Base-by-base conservation (phyloP, 64 coral and sea anemone species). In the Montipora sp. region DNA sequence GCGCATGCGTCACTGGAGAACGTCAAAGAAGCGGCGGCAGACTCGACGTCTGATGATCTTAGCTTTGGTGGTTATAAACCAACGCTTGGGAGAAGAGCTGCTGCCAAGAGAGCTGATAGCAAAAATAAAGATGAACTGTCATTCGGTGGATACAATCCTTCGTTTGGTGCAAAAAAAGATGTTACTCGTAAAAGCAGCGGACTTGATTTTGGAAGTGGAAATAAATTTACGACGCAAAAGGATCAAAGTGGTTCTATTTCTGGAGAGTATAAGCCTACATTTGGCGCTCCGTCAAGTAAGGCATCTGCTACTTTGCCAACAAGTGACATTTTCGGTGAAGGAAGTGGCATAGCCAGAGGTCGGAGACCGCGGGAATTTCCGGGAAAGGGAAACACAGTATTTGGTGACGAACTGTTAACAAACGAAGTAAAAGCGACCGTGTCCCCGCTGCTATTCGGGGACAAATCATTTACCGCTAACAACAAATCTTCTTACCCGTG, bases 61-160 rank as follows among this genome's bases (percentile, higher is more conserved):
- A 87, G 70, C 18, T 97, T 97, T 79, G 95, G 95, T 49, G 91
- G 92, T 55, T 92, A 97, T 49, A 94, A 97, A 78, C 89, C 92
- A 47, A 91, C 89, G 3, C 88, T 84, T 16, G 95, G 23, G 51
- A 48, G 45, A 14, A 77, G 75, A 75, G 93, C 80, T 89, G 87
- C 18, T 71, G 87, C 48, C 14, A 65, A 60, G 43, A 71, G 8
- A 88, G 53, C 53, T 57, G 89, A 75, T 18, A 58, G 44, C 47
- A 73, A 19, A 82, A 72, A 75, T 55, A 81, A 27, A 75, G 84
- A 72, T 19, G 65, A 53, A 65, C 21, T 74, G n/a, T 73, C 23
- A 19, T 83, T 81, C 75, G 84, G 69, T 14, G 53, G 87, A 2
- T 97, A 97, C 24, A 88, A 90, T 65, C 95, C 95, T 13, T 97